Evolutionary conservation across 2,888 invertebrate species (phyloP).

Genomic region (Sminthurinus aureus): DNA sequence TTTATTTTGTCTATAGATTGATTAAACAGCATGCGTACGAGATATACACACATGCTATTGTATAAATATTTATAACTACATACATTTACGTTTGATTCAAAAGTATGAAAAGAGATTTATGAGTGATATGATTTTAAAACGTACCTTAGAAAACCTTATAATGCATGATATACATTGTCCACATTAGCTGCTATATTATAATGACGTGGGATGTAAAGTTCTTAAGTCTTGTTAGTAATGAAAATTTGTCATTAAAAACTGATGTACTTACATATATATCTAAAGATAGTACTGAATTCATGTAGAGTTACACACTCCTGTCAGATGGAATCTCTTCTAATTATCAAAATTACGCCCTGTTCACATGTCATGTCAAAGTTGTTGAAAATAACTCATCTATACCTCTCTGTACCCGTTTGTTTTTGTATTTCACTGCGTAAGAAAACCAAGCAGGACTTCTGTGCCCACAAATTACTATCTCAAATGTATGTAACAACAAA

Average conservation of each 20-base stretch:
- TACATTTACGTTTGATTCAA: too few relatives aligned
- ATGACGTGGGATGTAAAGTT: neutral
- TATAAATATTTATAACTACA: too few relatives aligned
- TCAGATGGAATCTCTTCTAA: constrained; percentile 24
- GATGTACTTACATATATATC: neutral
- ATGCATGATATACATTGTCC: neutral
- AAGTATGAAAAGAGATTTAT: neutral
- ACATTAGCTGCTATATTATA: neutral
- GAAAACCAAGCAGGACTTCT: neutral
- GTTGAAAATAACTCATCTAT: neutral
- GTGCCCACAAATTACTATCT: neutral
- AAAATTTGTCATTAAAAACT: too few relatives aligned
- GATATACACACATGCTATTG: too few relatives aligned
- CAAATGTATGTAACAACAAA: neutral
- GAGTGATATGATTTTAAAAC: neutral
- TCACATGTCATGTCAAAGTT: constrained; percentile 5
- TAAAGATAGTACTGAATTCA: neutral
- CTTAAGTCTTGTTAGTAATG: neutral
- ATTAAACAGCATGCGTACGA: too few relatives aligned
- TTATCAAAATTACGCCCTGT: constrained; percentile 23
- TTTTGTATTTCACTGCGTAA: neutral
- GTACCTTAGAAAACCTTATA: neutral
- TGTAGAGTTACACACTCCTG: constrained; percentile 8
- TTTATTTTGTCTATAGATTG: too few relatives aligned
- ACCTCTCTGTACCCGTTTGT: too few relatives aligned